phyloP scores from a whole-genome alignment of 1,140 invertebrate species.

The Leptinotarsa defecta region DNA sequence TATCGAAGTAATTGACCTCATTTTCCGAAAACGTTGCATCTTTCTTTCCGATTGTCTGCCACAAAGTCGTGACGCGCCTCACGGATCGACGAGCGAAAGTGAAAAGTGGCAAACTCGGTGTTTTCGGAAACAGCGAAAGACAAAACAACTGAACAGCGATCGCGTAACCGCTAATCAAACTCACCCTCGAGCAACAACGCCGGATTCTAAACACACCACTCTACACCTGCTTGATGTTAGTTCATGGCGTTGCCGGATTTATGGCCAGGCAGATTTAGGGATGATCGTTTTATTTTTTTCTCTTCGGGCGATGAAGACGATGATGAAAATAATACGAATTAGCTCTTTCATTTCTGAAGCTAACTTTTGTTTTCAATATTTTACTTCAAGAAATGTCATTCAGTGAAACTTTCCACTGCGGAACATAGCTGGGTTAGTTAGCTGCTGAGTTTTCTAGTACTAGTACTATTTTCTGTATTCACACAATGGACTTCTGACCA shows the following conservation, averaged over 20 bases:
- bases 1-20: not conserved
- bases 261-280: not conserved
- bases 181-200: conserved; percentile 43
- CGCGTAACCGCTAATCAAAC: conserved; percentile 46
- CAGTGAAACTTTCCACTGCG: too few relatives aligned
- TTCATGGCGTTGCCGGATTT: conserved; percentile 16
- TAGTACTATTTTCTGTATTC: too few relatives aligned
- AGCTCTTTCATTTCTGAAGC: too few relatives aligned
- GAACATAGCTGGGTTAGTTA: too few relatives aligned
- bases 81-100: conserved; percentile 27
- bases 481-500: too few relatives aligned
- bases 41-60: not conserved
- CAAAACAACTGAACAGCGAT: conserved; percentile 37
- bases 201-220: conserved; percentile 44
- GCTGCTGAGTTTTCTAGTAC: too few relatives aligned
- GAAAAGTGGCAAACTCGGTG: conserved; percentile 31
- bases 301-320: too few relatives aligned
- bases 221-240: conserved; percentile 42
- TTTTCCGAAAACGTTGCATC: not conserved
- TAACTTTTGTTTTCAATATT: too few relatives aligned
- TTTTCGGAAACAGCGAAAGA: conserved; percentile 33
- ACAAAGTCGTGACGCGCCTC: not conserved
- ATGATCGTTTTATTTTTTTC: too few relatives aligned
- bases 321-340: too few relatives aligned
- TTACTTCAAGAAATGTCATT: too few relatives aligned